Percentiles rank a stretch among this genome's conserved stretches.
Evolutionary conservation across 2,797 vertebrate species (phyloP).

Genomic region (Antennarius maculatus): DNA sequence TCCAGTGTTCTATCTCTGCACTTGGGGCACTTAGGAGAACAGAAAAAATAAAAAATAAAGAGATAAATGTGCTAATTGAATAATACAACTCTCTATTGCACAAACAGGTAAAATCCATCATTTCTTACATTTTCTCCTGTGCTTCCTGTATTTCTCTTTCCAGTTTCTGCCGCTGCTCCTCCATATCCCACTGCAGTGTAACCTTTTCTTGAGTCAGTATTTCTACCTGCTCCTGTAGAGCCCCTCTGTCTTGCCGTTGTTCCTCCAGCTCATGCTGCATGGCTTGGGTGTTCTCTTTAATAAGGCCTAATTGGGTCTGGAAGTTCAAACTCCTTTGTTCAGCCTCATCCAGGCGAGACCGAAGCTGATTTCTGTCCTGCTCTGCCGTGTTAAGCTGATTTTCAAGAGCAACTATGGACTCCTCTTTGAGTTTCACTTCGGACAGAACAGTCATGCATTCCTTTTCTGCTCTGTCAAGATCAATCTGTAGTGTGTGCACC

Average conservation of each 20-base stretch:
- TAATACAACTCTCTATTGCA: not conserved
- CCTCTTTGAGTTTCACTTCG: conserved; percentile 63
- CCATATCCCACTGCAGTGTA: conserved; percentile 74
- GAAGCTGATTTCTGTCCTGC: conserved; percentile 45
- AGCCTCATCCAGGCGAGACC: conserved; percentile 42
- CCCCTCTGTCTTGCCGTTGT: conserved; percentile 26
- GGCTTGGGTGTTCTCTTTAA: conserved; percentile 47
- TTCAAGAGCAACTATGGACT: conserved; percentile 56
- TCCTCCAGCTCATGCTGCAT: conserved; percentile 41
- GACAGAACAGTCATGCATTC: conserved; percentile 67
- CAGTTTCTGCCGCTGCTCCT: conserved; percentile 74
- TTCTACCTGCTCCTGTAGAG: conserved; percentile 58
- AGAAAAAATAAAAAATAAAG: not conserved
- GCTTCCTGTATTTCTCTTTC: conserved; percentile 72
- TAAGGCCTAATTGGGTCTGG: conserved; percentile 42
- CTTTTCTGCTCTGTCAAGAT: conserved; percentile 33
- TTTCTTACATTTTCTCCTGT: conserved; percentile 78
- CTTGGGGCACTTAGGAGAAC: conserved; percentile 33
- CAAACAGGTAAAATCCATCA: not conserved
- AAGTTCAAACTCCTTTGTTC: conserved; percentile 43
- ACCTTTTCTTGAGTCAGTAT: conserved; percentile 74
- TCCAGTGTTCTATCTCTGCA: conserved; percentile 63
- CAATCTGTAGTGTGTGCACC: conserved; percentile 47
- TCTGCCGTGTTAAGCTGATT: conserved; percentile 65
- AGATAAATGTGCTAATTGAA: not conserved